Base-by-base conservation (phyloP, 1,140 invertebrate species). In the Zaprionus kolodkinae region DNA sequence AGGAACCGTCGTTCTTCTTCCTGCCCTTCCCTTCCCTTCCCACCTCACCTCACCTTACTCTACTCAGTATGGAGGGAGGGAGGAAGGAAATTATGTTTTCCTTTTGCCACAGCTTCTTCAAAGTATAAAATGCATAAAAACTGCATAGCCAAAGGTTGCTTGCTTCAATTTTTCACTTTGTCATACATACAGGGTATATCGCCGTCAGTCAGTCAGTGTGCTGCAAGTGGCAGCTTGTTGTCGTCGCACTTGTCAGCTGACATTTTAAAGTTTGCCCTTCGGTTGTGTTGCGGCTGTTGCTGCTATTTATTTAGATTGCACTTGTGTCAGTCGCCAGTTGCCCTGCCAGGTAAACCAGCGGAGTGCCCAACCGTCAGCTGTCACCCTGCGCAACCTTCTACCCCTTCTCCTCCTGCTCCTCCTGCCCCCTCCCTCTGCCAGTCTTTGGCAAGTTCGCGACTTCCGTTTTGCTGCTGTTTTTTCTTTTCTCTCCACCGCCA, bases 191-290 rank as follows among this genome's bases (percentile, higher is more conserved):
- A 68, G 48, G 57, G 65, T 35, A 73, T 68, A 10, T 56, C 21
- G 3, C 3, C 11, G 71, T 61, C 56, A 30, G 6, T 15, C n/a
- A 17, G n/a, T 43, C 21, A 21, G n/a, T n/a, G 5, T 13, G 15
- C 15, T 11, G 4, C 25, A 35, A 35, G 35, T 27, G 38, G 40
- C 7, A 4, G 13, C 15, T n/a, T 54, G n/a, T 30, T 55, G 48
- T 61, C 17, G 17, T 12, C 38, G 55, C 55, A 57, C 52, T 71
- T 71, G 68, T 48, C 60, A 56, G 50, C 52, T 50, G 62, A 52
- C 35, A 40, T 36, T 59, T 52, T n/a, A 65, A 72, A 72, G 69
- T 72, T 66, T 61, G 38, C 40, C 64, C 64, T 57, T 45, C 38
- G 27, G 11, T 30, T 48, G 40, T 38, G 15, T 27, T 54, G n/a